Evolutionary conservation across 1,140 invertebrate genomes (phyloP), one percentile per base, ranked within the genome.

Genomic region (Hydropsyche tenuis): DNA sequence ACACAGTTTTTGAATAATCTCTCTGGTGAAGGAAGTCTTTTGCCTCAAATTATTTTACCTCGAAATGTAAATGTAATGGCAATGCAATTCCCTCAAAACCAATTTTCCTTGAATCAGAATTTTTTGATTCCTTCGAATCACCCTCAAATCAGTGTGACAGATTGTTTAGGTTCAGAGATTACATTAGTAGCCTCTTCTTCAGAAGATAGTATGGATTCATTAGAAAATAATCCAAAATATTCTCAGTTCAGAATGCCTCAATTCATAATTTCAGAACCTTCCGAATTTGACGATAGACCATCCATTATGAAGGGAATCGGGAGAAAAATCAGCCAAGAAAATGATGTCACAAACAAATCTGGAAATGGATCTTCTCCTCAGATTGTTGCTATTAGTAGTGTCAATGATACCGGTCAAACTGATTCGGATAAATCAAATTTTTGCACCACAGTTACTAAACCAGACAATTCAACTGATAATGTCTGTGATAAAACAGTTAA

Each of bases 111-210:
- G 5, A 70, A 70, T 42, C 48, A 56, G 18, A 70, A 73, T n/a
- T 77, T 48, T 62, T 45, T 71, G 48, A 22, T 68, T 43, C 73
- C 71, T 6, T 64, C 53, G n/a, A 75, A 81, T 14, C 87, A 90
- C 79, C 94, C 95, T 0, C 94, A 96, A 83, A 97, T 97, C 75
- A 95, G 93, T 77, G 88, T 96, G 3, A 96, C 95, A 0, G 95
- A 97, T 81, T 94, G 94, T 72, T 85, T 92, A 42, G 93, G 93
- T n/a, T 92, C 91, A 20, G 92, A 94, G 81, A 89, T 93, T 0
- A 93, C 92, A 0, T 81, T 94, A 43, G 88, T 93, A 0, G 90
- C 90, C 1, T 89, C 90, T 4, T 90, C 90, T 0, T 89, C 88
- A 0, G 88, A 90, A 76, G 89, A 89, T 72, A 90, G 87, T 71